A percentile compares a stretch with the other conserved stretches of the same genome.
These are phyloP conservation scores for Noturus placidus DNA, from an alignment of 2,113 vertebrate species.

Conservation along the genomic window DNA sequence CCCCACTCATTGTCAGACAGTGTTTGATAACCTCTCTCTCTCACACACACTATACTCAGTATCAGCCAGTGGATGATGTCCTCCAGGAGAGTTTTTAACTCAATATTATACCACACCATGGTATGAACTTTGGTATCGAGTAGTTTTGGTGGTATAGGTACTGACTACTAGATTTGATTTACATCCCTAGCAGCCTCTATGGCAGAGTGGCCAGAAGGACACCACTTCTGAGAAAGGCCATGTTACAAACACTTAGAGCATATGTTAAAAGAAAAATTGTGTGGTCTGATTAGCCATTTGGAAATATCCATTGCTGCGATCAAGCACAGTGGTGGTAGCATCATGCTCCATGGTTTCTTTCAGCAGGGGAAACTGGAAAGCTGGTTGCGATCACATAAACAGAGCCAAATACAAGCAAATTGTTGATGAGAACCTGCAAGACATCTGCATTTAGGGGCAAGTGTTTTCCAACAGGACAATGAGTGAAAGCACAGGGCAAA, in stretches of 20 bases:
- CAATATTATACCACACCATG: too few species aligned
- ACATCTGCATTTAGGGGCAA: neutral
- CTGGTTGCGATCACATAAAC: neutral
- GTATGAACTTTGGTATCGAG: too few species aligned
- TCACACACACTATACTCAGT: too few species aligned
- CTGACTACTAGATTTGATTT: too few species aligned
- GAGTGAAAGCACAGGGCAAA: neutral
- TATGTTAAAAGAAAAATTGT: neutral
- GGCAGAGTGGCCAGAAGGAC: neutral
- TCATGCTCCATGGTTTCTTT: neutral
- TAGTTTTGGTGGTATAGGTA: too few species aligned
- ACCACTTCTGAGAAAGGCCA: neutral
- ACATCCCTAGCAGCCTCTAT: neutral
- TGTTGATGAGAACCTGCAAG: neutral
- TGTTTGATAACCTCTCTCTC: too few species aligned
- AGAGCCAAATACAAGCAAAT: neutral
- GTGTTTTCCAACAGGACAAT: neutral
- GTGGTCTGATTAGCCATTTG: neutral
- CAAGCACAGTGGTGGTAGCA: neutral
- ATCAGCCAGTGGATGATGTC: too few species aligned
- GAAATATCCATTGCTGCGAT: neutral
- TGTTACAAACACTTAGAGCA: neutral
- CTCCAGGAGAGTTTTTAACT: too few species aligned
- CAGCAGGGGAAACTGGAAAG: neutral
- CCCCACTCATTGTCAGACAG: too few species aligned